phyloP scores from a whole-genome alignment of 2,113 vertebrate genomes.

The Beaufortia kweichowensis region DNA sequence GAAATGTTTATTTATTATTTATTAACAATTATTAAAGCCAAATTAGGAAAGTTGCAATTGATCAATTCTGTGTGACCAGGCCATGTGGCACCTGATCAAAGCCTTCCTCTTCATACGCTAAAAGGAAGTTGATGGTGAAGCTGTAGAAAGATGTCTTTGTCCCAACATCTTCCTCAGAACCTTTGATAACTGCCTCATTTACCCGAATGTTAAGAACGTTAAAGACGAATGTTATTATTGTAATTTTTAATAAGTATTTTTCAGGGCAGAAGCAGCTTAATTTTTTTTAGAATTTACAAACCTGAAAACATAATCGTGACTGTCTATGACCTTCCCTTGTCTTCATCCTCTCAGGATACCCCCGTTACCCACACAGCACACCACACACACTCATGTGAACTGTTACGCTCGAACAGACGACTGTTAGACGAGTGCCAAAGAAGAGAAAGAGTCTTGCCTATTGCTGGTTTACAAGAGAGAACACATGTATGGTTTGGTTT shows the following conservation, averaged over 20 bases:
- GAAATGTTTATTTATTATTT: too few species aligned
- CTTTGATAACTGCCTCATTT: constrained; percentile 79
- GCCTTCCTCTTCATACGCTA: constrained; percentile 66
- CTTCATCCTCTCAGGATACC: constrained; percentile 80
- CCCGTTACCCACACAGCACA: constrained; percentile 85
- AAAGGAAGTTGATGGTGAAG: constrained; percentile 84
- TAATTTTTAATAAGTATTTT: too few species aligned
- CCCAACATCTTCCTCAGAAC: constrained; percentile 81
- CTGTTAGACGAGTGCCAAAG: constrained; percentile 67
- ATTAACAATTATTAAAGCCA: too few species aligned
- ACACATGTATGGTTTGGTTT: background rate
- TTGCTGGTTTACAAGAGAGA: constrained; percentile 60
- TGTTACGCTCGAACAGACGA: constrained; percentile 60
- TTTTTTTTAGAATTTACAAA: constrained; percentile 5
- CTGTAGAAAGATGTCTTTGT: constrained; percentile 85
- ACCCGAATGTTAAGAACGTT: constrained; percentile 74
- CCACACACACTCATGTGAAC: constrained; percentile 63
- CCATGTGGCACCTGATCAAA: constrained; percentile 76
- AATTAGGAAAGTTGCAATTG: background rate
- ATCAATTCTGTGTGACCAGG: constrained; percentile 64
- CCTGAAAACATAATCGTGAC: constrained; percentile 86
- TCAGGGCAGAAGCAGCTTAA: too few species aligned
- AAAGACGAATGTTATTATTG: background rate
- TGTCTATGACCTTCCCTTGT: constrained; percentile 80
- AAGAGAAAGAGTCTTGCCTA: constrained; percentile 72